Percentiles rank a stretch among this genome's conserved stretches.
Conservation (phyloP, 2,113 vertebrate species). For the Rattus rattus region DNA sequence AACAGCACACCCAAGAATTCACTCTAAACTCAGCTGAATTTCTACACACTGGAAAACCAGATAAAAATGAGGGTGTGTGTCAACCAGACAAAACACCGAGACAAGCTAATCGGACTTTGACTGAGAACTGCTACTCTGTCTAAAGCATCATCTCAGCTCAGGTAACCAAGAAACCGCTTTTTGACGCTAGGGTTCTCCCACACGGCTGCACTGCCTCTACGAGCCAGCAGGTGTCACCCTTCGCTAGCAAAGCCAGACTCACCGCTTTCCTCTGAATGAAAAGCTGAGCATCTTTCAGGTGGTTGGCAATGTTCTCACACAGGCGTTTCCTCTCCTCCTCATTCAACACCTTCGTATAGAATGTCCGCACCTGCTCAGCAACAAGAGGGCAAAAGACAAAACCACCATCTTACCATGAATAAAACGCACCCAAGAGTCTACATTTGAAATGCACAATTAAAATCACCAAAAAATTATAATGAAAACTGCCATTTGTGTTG, state of each 20-base stretch:
- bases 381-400: background rate
- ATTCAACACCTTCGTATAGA: constrained; percentile 92
- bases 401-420: background rate
- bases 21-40: background rate
- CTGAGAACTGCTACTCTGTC: background rate
- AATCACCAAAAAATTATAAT: constrained; percentile 2
- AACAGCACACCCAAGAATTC: background rate
- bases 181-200: background rate
- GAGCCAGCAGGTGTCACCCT: constrained; percentile 42
- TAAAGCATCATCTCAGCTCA: background rate
- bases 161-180: background rate
- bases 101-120: background rate
- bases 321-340: constrained; percentile 91
- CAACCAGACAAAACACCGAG: background rate
- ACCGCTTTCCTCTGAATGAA: constrained; percentile 97
- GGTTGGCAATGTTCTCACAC: constrained; percentile 92
- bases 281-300: constrained; percentile 92
- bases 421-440: background rate
- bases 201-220: background rate
- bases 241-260: constrained; percentile 72
- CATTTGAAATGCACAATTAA: background rate
- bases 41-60: background rate
- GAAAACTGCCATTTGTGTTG: background rate
- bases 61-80: background rate
- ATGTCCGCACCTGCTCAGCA: constrained; percentile 88